Percentiles rank a stretch among this genome's conserved stretches.
Conservation (phyloP, 2,113 vertebrate species). For the Tor tambroides region DNA sequence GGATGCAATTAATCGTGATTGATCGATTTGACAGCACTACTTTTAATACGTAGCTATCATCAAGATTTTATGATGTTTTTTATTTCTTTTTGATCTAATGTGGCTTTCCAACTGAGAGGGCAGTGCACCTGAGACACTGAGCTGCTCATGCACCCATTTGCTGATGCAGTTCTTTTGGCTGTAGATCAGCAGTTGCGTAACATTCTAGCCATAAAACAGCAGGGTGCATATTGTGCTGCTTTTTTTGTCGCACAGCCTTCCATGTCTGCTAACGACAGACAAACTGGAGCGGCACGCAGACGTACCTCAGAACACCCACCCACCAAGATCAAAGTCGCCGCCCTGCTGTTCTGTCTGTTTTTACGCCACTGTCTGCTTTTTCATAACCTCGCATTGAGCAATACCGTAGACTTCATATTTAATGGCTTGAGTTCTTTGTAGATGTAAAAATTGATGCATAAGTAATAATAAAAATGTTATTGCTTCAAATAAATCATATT, state of each 20-base stretch:
- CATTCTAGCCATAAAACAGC: slow-evolving; percentile 57
- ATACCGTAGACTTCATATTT: neutral
- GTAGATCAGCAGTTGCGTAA: slow-evolving; percentile 66
- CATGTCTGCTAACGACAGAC: slow-evolving; percentile 46
- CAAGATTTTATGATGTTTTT: too few relatives aligned
- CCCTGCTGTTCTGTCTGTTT: slow-evolving; percentile 58
- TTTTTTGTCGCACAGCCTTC: slow-evolving; percentile 48
- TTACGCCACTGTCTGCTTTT: slow-evolving; percentile 18
- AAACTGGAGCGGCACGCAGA: neutral
- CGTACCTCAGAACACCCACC: slow-evolving; percentile 66
- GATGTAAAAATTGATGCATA: neutral
- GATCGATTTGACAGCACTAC: too few relatives aligned
- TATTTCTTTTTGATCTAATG: too few relatives aligned
- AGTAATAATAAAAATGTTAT: neutral
- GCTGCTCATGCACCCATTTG: slow-evolving; percentile 11
- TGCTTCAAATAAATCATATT: slow-evolving; percentile 10
- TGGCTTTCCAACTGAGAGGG: neutral
- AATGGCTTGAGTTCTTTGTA: neutral
- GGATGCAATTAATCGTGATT: too few relatives aligned
- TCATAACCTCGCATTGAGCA: neutral
- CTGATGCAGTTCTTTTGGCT: slow-evolving; percentile 56
- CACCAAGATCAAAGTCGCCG: slow-evolving; percentile 72
- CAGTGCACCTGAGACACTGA: neutral
- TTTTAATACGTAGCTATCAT: too few relatives aligned
- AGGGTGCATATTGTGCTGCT: slow-evolving; percentile 54